Percentiles rank a stretch among this genome's conserved stretches.
Evolutionary conservation across 2,888 invertebrate species (phyloP).

Genomic region (Eristalis pertinax): DNA sequence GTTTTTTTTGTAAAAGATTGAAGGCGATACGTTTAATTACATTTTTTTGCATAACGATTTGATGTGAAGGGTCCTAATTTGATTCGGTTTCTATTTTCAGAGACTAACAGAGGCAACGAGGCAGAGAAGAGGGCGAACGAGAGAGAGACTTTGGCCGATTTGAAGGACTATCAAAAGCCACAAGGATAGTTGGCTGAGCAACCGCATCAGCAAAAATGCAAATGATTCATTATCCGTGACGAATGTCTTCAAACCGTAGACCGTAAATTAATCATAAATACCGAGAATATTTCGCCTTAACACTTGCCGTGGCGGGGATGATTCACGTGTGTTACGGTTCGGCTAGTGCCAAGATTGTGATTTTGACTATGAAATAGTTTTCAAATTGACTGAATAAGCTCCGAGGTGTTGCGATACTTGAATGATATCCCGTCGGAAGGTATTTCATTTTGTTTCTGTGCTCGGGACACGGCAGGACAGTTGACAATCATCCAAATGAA

Average conservation of each 20-base stretch:
- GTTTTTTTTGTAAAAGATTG: constrained; percentile 73
- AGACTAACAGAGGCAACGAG: background rate
- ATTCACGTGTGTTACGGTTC: constrained; percentile 45
- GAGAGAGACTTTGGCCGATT: background rate
- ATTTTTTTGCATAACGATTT: constrained; percentile 68
- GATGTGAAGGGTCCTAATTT: constrained; percentile 40
- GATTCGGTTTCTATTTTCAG: constrained; percentile 66
- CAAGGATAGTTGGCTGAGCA: constrained; percentile 32
- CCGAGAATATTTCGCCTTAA: constrained; percentile 59
- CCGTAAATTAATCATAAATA: constrained; percentile 63
- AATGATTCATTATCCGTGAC: constrained; percentile 68
- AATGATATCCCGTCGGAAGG: constrained; percentile 6
- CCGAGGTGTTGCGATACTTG: constrained; percentile 30
- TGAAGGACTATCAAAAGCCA: background rate
- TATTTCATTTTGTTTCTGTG: background rate
- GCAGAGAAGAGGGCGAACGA: background rate
- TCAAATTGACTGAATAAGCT: constrained; percentile 4
- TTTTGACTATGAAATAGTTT: constrained; percentile 2
- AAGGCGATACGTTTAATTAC: constrained; percentile 69
- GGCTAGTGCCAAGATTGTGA: constrained; percentile 23
- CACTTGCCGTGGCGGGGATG: constrained; percentile 40
- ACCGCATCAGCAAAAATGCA: constrained; percentile 17
- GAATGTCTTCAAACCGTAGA: constrained; percentile 52
- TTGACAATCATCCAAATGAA: constrained; percentile 36
- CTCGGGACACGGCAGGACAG: background rate